phyloP scores from a whole-genome alignment of 2,797 vertebrate genomes.

The Amphiprion clarkii region DNA sequence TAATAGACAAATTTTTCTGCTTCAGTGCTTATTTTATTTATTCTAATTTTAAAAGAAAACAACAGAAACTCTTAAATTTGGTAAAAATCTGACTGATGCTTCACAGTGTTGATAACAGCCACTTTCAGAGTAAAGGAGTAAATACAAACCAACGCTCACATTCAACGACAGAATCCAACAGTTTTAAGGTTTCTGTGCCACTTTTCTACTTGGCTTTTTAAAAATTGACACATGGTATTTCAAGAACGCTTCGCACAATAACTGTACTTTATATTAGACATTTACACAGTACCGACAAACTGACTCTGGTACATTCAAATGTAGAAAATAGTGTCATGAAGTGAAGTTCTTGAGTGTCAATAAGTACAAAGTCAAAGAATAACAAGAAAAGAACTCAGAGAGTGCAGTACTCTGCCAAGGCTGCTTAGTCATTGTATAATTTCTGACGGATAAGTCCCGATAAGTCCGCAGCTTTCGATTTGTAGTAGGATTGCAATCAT shows the following conservation, averaged over 20 bases:
- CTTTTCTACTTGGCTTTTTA: constrained; percentile 82
- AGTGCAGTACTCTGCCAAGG: too few relatives aligned
- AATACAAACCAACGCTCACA: constrained; percentile 78
- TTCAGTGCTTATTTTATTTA: constrained; percentile 68
- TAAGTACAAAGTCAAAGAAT: constrained; percentile 23
- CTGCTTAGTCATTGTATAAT: too few relatives aligned
- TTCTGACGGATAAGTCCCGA: too few relatives aligned
- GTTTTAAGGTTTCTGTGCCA: constrained; percentile 78
- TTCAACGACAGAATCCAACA: constrained; percentile 78
- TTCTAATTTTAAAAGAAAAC: constrained; percentile 76
- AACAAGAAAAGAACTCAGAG: too few relatives aligned
- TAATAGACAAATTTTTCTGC: not conserved
- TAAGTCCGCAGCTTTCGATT: too few relatives aligned
- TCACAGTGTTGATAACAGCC: constrained; percentile 87
- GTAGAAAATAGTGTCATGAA: constrained; percentile 50
- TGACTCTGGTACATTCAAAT: constrained; percentile 74
- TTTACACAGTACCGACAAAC: constrained; percentile 73
- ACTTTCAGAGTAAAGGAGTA: constrained; percentile 76
- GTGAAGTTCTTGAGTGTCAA: constrained; percentile 20
- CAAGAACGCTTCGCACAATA: constrained; percentile 70
- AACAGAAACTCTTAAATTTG: constrained; percentile 67
- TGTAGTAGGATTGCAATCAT: too few relatives aligned
- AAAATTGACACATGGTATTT: constrained; percentile 66
- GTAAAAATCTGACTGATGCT: constrained; percentile 76
- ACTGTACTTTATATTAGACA: constrained; percentile 79